A percentile compares a stretch with the other conserved stretches of the same genome.
Evolutionary conservation across 2,113 vertebrate genomes (phyloP).

Genomic region (Pyrgilauda ruficollis): DNA sequence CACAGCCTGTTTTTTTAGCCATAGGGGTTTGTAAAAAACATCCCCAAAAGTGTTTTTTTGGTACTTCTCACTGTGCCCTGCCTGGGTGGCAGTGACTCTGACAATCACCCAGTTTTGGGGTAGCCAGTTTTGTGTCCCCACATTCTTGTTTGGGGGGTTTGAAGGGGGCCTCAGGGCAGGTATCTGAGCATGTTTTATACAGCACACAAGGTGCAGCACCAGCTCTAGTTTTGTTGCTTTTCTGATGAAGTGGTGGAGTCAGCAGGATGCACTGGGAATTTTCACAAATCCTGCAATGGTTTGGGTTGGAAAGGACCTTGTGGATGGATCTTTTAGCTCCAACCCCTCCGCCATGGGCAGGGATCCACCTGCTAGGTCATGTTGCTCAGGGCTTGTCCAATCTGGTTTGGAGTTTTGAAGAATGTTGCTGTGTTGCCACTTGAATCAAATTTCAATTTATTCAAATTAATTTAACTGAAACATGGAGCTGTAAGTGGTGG

Average conservation of each 20-base stretch:
- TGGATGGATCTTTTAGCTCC: not conserved
- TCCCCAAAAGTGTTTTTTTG: not conserved
- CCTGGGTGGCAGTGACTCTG: not conserved
- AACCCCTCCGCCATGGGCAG: not conserved
- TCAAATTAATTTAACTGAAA: not conserved
- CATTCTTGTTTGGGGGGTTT: rapidly evolving
- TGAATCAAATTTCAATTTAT: not conserved
- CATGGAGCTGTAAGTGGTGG: rapidly evolving
- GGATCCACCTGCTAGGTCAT: not conserved
- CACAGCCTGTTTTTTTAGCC: not conserved
- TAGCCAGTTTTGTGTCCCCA: not conserved
- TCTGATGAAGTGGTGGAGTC: not conserved
- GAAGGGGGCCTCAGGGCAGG: not conserved
- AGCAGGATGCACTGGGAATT: not conserved
- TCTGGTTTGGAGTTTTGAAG: not conserved
- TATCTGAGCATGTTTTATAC: rapidly evolving
- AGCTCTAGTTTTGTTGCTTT: not conserved
- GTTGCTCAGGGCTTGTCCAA: not conserved
- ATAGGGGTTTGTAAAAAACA: not conserved
- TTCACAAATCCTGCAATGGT: not conserved
- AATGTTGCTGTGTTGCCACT: not conserved
- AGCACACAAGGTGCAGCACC: not conserved
- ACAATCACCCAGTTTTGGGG: not conserved
- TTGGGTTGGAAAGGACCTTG: not conserved
- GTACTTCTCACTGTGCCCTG: not conserved